phyloP scores from a whole-genome alignment of 2,888 invertebrate species.

The Heteromurus nitidus region DNA sequence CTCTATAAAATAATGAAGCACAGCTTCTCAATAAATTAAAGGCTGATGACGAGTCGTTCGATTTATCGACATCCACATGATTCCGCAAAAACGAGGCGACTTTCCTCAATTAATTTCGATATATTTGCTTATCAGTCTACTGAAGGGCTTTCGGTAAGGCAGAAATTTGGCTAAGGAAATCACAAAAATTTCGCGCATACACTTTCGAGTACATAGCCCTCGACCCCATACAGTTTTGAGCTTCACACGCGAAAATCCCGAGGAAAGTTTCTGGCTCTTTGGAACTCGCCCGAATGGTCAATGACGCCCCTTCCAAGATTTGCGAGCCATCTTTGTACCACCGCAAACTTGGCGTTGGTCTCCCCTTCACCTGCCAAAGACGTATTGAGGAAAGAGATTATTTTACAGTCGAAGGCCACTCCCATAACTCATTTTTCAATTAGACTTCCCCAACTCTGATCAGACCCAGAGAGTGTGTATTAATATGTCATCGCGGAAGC shows the following conservation, averaged over 20 bases:
- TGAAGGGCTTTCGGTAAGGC: constrained; percentile 1
- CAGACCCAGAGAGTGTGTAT: constrained; percentile 3
- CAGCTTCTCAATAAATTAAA: too few species aligned
- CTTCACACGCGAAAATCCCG: constrained; percentile 64
- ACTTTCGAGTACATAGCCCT: constrained; percentile 60
- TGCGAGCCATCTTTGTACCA: constrained; percentile 58
- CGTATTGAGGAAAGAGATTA: not conserved
- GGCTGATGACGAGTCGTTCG: not conserved
- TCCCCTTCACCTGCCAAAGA: constrained; percentile 54
- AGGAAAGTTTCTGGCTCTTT: constrained; percentile 50
- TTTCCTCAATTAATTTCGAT: too few species aligned
- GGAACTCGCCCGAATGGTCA: constrained; percentile 59
- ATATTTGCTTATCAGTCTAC: constrained; percentile 32
- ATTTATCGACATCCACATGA: too few species aligned
- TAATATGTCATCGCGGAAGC: constrained; percentile 44
- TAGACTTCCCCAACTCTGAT: not conserved
- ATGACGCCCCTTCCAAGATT: constrained; percentile 55
- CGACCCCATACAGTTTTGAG: constrained; percentile 61
- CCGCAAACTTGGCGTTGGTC: constrained; percentile 51
- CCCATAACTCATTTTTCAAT: constrained; percentile 31
- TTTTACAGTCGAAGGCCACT: too few species aligned
- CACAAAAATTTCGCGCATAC: constrained; percentile 61
- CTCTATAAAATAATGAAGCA: constrained; percentile 9
- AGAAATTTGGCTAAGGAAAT: constrained; percentile 48
- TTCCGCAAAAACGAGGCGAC: too few species aligned